Evolutionary conservation across 2,113 vertebrate genomes (phyloP), one percentile per base, ranked within the genome.

Genomic region (Ibidorhyncha struthersii): DNA sequence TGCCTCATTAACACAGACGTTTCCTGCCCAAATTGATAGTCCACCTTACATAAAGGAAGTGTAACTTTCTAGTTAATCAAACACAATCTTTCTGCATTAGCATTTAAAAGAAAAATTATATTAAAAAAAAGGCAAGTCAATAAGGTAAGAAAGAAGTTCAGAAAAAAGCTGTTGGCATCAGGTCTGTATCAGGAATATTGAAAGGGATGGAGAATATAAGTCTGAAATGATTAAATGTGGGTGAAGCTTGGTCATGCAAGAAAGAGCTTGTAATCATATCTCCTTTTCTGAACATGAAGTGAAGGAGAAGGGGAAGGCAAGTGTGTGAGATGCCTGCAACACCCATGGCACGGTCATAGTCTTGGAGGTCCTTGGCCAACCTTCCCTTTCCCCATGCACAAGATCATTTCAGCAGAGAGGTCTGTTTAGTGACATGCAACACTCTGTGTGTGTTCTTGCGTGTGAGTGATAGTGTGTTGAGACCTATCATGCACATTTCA

Each of bases 1-100:
- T 74, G 58, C 25, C 36, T 97, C 38, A 47, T 92, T 83, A 94
- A 73, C 81, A 55, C 55, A 81, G 36, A n/a, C 34, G 29, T 92
- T 95, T 95, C 72, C 63, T 88, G 50, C n/a, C 69, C 40, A 78
- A 65, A 85, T 14, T 90, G 41, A 50, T 72, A 55, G 30, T 38
- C 27, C 27, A 53, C 20, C 67, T 93, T 69, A 76, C 40, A 72
- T 78, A 78, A 63, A 95, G 47, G 76, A 93, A 95, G 81, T 90
- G 47, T 62, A 77, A 69, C 77, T 83, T 90, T 78, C 19, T 82
- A 47, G 82, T 94, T 88, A 94, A 92, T 95, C 81, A 80, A 89
- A 72, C 19, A 45, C 32, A 83, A 55, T 77, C 32, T 93, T 95
- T 82, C 55, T 84, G 38, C 36, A 47, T 82, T 85, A 67, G 36